Base-by-base conservation (phyloP, 2,888 invertebrate species). In the Eupsilia transversa region DNA sequence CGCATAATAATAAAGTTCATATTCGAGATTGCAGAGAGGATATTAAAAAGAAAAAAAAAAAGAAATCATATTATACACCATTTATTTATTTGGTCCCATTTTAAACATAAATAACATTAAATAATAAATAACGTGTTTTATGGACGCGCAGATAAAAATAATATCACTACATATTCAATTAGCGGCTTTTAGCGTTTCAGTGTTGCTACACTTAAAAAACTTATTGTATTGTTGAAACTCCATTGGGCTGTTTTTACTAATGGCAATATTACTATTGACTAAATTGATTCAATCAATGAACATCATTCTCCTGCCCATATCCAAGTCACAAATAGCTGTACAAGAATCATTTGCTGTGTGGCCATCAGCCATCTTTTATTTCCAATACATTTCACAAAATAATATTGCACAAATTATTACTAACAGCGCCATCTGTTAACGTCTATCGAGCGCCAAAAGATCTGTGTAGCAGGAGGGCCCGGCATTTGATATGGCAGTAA, bases 81-180 rank as follows among this genome's bases (percentile, higher is more conserved):
- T 85, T 80, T 86, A 85, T 86, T 86, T 81, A 81, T 81, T 86
- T 86, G 86, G 86, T 86, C 86, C 86, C 86, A 86, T 85, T 86
- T 82, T 80, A 80, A 80, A 80, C 83, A 83, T 84, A 83, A 86
- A 84, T 79, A 86, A 84, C 80, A 76, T 77, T 79, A 81, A 85
- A 81, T 85, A 84, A 82, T 66, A 77, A 78, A 75, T 75, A 72
- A 82, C 82, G 82, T 66, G 75, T 66, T 69, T 38, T n/a, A 66
- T 67, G 79, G 75, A 82, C 79, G 68, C 70, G 54, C 52, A 30
- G 27, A 65, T 66, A 30, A 72, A 63, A 72, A 60, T 65, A 76
- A 72, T 79, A 78, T 78, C 77, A 77, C 82, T 66, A 77, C 43
- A 60, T 46, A 54, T 38, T 69, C 23, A 33, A 73, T 57, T 54